These are phyloP conservation scores for Acrocephalus scirpaceus DNA, from an alignment of 2,797 vertebrate genomes.

Conservation along the genomic window DNA sequence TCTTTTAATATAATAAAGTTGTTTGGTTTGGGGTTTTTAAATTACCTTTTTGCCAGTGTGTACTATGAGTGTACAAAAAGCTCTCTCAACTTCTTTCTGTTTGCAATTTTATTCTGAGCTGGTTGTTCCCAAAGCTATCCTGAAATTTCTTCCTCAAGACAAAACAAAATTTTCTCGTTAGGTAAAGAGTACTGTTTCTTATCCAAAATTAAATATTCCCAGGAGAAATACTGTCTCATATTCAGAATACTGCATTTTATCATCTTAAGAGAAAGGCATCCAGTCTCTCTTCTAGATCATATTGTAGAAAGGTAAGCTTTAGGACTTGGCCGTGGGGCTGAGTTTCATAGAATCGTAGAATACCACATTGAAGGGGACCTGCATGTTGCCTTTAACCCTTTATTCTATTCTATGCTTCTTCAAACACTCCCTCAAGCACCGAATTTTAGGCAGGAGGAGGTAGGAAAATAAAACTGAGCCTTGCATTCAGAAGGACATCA, in stretches of 20 bases:
- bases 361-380: background rate
- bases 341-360: background rate
- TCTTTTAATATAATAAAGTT: conserved; percentile 21
- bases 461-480: background rate
- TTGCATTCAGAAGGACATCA: background rate
- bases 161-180: background rate
- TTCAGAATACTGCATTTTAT: background rate
- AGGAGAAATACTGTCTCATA: background rate
- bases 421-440: background rate
- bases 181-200: background rate
- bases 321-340: background rate
- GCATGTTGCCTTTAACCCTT: background rate
- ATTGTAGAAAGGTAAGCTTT: background rate
- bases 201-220: background rate
- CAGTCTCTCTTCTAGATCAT: background rate
- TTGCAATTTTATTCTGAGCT: conserved; percentile 28
- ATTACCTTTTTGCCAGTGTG: conserved; percentile 17
- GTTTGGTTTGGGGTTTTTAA: background rate
- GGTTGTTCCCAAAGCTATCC: conserved; percentile 28
- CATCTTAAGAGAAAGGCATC: background rate
- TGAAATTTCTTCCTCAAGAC: conserved; percentile 30
- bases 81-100: conserved; percentile 12
- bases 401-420: background rate
- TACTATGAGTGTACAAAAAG: conserved; percentile 24
- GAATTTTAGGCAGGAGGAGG: background rate